These are phyloP conservation scores for Drosophila longiperda DNA, from an alignment of 2,888 invertebrate species.

Conservation along the genomic window DNA sequence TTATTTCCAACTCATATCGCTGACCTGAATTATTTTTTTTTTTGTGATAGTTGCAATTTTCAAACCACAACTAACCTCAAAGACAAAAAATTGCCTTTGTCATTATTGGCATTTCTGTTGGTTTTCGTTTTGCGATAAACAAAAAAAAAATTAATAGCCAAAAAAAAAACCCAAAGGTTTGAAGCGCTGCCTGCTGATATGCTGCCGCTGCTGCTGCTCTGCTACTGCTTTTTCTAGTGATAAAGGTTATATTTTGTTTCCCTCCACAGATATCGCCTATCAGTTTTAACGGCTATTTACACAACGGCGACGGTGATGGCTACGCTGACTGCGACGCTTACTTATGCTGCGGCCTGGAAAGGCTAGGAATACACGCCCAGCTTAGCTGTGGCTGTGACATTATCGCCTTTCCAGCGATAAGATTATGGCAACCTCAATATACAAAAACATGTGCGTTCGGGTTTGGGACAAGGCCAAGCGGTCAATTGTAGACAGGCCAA, in stretches of 20 bases:
- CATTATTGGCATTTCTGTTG: constrained; percentile 1
- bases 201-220: constrained; percentile 11
- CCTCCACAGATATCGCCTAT: constrained; percentile 49
- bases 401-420: constrained; percentile 38
- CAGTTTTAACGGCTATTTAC: constrained; percentile 46
- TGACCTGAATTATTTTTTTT: constrained; percentile 7
- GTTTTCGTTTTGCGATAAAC: constrained; percentile 22
- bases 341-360: constrained; percentile 38
- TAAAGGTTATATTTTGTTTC: constrained; percentile 28
- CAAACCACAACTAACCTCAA: constrained; percentile 17
- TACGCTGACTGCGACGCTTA: constrained; percentile 14
- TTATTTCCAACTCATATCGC: constrained; percentile 4
- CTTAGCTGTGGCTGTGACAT: constrained; percentile 6
- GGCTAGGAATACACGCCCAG: constrained; percentile 38
- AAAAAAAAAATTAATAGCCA: constrained; percentile 7
- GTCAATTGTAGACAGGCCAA: constrained; percentile 4
- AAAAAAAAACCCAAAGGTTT: constrained; percentile 5
- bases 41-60: background rate
- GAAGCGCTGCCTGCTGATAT: constrained; percentile 40
- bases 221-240: constrained; percentile 22
- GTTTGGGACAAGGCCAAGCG: constrained; percentile 39
- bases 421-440: constrained; percentile 37
- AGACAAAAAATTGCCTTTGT: background rate
- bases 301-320: constrained; percentile 14
- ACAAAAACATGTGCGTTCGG: constrained; percentile 34